Evolutionary conservation across 2,797 vertebrate genomes (phyloP).

Genomic region (Helostoma temminkii): DNA sequence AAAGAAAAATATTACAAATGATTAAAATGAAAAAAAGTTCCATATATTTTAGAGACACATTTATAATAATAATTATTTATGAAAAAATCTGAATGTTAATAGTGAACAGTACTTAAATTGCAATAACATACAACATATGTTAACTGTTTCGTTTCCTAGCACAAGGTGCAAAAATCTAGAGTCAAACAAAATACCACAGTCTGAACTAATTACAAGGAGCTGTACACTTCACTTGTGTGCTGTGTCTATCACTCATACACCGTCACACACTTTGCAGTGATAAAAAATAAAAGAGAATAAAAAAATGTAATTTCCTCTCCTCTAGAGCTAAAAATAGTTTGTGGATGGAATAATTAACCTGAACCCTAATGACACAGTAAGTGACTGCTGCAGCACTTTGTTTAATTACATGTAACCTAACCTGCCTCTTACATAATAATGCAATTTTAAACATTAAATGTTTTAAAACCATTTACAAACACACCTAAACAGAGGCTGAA

Average conservation of each 20-base stretch:
- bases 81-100: neutral
- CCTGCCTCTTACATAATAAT: neutral
- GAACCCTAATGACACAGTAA: conserved; percentile 56
- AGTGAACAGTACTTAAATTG: neutral
- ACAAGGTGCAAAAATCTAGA: neutral
- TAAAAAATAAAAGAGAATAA: conserved; percentile 60
- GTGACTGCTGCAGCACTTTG: conserved; percentile 10
- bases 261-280: conserved; percentile 25
- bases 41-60: neutral
- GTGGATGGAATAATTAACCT: conserved; percentile 36
- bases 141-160: neutral
- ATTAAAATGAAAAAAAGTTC: neutral
- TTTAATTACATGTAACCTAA: conserved; percentile 20
- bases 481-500: neutral
- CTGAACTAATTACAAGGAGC: conserved; percentile 15
- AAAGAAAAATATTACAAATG: neutral
- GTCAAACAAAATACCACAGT: neutral
- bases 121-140: neutral
- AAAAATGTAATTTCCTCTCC: conserved; percentile 58
- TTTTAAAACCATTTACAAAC: too few species aligned
- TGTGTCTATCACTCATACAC: conserved; percentile 22
- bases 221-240: conserved; percentile 19
- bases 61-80: conserved; percentile 8
- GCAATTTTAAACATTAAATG: too few species aligned
- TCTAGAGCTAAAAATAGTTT: conserved; percentile 50